A percentile compares a stretch with the other conserved stretches of the same genome.
Conservation (phyloP, 1,140 invertebrate species). For the Ruditapes philippinarum region DNA sequence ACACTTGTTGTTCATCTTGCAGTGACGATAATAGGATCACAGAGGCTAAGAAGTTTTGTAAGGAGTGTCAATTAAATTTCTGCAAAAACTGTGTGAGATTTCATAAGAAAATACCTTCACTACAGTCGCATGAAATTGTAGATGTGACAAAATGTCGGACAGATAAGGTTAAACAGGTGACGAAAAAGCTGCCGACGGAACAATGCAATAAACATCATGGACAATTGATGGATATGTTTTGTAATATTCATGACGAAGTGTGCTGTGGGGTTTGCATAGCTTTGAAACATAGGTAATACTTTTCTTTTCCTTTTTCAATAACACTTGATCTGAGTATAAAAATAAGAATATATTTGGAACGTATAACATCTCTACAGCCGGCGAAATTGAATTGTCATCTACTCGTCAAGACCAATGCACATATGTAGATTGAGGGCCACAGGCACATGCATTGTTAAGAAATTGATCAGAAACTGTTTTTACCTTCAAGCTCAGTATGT, state of each 20-base stretch:
- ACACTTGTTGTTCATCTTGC: not conserved
- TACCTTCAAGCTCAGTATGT: too few species aligned
- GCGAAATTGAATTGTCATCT: too few species aligned
- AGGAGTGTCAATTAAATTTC: not conserved
- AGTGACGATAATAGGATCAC: not conserved
- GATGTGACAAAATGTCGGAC: not conserved
- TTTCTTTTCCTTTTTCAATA: too few species aligned
- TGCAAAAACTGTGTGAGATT: not conserved
- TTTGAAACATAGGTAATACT: not conserved
- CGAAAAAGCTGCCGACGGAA: not conserved
- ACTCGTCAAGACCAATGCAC: too few species aligned
- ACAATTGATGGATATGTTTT: not conserved
- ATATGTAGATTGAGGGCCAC: too few species aligned
- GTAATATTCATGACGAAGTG: not conserved
- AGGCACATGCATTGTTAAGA: too few species aligned
- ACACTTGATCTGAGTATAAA: too few species aligned
- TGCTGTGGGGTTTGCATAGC: not conserved
- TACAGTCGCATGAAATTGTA: not conserved
- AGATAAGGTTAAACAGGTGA: not conserved
- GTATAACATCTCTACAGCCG: too few species aligned
- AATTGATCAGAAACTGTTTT: too few species aligned
- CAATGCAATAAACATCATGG: not conserved
- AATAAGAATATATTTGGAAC: too few species aligned
- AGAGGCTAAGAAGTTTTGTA: not conserved
- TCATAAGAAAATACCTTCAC: not conserved